Evolutionary conservation across 2,797 vertebrate genomes (phyloP).

Genomic region (Sandelia bainsii): DNA sequence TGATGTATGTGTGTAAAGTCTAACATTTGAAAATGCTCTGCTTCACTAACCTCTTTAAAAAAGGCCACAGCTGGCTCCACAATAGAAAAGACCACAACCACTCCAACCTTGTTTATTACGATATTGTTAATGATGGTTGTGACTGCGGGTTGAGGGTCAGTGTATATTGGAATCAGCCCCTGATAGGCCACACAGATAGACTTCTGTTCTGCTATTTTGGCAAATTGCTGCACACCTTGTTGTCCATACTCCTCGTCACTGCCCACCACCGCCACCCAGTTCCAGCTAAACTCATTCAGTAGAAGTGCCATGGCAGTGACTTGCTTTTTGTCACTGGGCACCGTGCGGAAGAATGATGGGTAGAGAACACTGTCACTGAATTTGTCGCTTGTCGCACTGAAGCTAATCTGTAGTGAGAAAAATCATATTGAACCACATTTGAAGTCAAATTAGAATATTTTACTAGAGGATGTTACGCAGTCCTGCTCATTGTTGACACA

Average conservation of each 20-base stretch:
- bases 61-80: constrained; percentile 56
- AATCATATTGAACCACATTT: constrained; percentile 3
- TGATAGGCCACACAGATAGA: constrained; percentile 90
- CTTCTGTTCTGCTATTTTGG: constrained; percentile 59
- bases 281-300: constrained; percentile 86
- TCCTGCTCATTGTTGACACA: neutral
- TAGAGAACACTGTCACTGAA: constrained; percentile 86
- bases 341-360: constrained; percentile 92
- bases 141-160: neutral
- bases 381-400: constrained; percentile 85
- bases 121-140: constrained; percentile 76
- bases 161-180: constrained; percentile 86
- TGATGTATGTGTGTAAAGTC: neutral
- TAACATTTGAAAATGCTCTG: neutral
- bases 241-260: constrained; percentile 90
- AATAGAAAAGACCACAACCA: constrained; percentile 87
- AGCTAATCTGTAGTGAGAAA: constrained; percentile 87
- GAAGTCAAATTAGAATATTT: neutral
- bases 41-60: constrained; percentile 79
- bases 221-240: constrained; percentile 81
- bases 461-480: neutral
- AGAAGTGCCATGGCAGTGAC: constrained; percentile 82
- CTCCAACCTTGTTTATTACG: constrained; percentile 71
- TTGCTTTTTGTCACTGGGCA: constrained; percentile 87
- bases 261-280: constrained; percentile 90